Evolutionary conservation across 2,888 invertebrate species (phyloP), one percentile per base, ranked within the genome.

Genomic region (Harpalus rubripes): DNA sequence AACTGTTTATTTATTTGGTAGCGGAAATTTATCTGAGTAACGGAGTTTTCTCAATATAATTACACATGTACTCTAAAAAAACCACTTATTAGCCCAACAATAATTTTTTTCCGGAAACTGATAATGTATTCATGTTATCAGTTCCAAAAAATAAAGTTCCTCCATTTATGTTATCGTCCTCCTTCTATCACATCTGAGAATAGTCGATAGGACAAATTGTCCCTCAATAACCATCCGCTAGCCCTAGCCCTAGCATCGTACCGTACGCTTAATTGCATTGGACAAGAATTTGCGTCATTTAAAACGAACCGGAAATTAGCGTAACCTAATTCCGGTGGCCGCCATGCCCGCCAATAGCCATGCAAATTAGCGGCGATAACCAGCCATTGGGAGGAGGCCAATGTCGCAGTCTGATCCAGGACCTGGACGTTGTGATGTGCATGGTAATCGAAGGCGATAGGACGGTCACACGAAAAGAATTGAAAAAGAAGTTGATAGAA

Each of bases 281-380:
- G 83, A 83, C 83, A 83, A 83, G 83, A 76, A 83, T 83, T 83
- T 83, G 74, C 83, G 83, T 83, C 83, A 83, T 83, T 83, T 76
- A 76, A 83, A 83, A 83, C 76, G 83, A 83, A 83, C 83, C 58
- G 83, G 83, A 83, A 83, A 83, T 83, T 83, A 83, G 83, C 83
- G 83, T 83, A 83, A 83, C 83, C 83, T 61, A 83, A 83, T 83
- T 83, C 61, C 59, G 59, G 59, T 58, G 83, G 61, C 83, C 76
- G 76, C 32, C 82, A 76, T 72, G 59, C 82, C 74, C 82, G 59
- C 74, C 83, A 83, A 83, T 83, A 59, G 83, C 59, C 83, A 83
- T 83, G 83, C 83, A 83, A 83, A 83, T 83, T 83, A 83, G 83
- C 83, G 59, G 61, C 74, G 59, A 72, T 74, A 83, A 83, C 83